Evolutionary conservation across 2,113 vertebrate species (phyloP).

Genomic region (Guaruba guarouba): DNA sequence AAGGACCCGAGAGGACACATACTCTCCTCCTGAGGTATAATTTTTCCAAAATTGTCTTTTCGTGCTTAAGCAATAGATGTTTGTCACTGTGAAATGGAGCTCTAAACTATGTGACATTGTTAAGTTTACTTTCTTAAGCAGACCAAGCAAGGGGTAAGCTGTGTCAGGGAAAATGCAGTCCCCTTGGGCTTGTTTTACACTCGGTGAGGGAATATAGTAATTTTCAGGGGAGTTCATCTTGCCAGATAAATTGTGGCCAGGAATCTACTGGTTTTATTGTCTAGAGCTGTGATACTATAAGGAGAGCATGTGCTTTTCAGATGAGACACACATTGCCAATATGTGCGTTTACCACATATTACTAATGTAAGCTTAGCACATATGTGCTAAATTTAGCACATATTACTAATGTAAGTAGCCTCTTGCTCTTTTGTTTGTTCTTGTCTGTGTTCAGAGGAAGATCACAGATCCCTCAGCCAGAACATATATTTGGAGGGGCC

Average conservation of each 20-base stretch:
- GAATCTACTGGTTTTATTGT: background rate
- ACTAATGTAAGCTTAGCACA: too few relatives aligned
- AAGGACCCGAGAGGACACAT: conserved; percentile 68
- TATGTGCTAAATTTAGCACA: too few relatives aligned
- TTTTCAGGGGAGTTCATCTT: background rate
- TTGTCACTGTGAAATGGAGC: background rate
- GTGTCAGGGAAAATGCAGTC: background rate
- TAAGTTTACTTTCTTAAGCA: background rate
- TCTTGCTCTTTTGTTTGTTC: background rate
- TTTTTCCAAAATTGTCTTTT: background rate
- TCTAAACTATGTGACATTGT: background rate
- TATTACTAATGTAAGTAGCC: background rate
- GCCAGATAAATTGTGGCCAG: background rate
- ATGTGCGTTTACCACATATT: background rate
- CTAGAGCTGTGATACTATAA: background rate
- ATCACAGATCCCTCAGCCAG: conserved; percentile 62
- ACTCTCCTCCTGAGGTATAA: conserved; percentile 80
- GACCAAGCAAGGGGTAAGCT: background rate
- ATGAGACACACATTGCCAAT: background rate
- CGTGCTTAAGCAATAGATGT: background rate
- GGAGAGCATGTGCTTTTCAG: background rate
- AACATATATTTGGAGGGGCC: conserved; percentile 63
- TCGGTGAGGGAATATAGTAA: background rate
- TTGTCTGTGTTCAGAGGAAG: conserved; percentile 69
- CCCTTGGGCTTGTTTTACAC: background rate